These are phyloP conservation scores for Coendou prehensilis DNA, from an alignment of 2,797 vertebrate genomes.

Conservation along the genomic window DNA sequence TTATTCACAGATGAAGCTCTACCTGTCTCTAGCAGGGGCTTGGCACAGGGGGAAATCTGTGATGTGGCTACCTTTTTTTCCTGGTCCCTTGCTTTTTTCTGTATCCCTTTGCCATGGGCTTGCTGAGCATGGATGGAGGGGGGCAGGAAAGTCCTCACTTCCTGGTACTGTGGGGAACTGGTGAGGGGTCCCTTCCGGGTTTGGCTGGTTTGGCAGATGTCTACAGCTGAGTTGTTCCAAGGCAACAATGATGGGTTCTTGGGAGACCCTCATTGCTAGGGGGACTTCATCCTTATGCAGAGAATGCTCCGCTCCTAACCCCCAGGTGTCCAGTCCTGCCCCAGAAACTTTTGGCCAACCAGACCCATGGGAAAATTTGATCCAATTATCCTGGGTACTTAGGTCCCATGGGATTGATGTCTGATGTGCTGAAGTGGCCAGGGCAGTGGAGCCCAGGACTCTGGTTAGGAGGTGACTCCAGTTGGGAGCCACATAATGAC, in stretches of 20 bases:
- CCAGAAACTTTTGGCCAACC: neutral
- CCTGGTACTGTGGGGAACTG: neutral
- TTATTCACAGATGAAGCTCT: neutral
- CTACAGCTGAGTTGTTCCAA: neutral
- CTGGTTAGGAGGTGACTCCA: too few relatives aligned
- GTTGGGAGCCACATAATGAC: too few relatives aligned
- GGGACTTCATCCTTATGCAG: too few relatives aligned
- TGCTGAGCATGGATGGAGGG: neutral
- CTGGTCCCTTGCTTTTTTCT: neutral
- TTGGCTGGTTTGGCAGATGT: neutral
- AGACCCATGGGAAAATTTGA: too few relatives aligned
- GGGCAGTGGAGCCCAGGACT: too few relatives aligned
- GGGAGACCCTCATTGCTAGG: neutral
- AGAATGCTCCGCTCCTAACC: neutral
- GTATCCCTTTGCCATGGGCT: neutral
- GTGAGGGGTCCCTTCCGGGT: neutral
- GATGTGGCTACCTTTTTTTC: rapidly evolving
- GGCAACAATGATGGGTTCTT: neutral
- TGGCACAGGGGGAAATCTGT: neutral
- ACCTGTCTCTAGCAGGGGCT: neutral
- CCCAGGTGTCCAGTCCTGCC: neutral
- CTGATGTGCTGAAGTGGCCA: too few relatives aligned
- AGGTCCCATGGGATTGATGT: too few relatives aligned
- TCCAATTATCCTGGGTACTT: too few relatives aligned
- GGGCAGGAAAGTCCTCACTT: neutral